Evolutionary conservation across 2,797 vertebrate species (phyloP), one percentile per base, ranked within the genome.

Genomic region (Pseudochromis fuscus): DNA sequence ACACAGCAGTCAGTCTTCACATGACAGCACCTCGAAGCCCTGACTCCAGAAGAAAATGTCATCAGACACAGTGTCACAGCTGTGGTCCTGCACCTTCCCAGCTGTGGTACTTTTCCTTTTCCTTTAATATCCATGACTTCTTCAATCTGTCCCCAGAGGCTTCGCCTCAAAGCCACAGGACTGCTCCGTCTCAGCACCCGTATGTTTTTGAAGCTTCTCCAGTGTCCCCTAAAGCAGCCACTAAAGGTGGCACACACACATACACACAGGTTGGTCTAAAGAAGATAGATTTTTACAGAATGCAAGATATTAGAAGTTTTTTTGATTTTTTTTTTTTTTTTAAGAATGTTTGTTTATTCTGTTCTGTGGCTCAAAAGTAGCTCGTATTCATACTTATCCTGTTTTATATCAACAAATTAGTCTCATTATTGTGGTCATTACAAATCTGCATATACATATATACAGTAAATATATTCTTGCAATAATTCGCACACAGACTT

Each of bases 141-240:
- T 70, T 80, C 66, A 67, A 31, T 77, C 62, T 80, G 65, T 78
- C 59, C 60, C 38, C 77, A 45, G 50, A 55, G 78, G 81, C 63
- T 71, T 50, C 53, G 65, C 63, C 55, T 79, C 63, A 8, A 5
- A 52, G 60, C 35, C 71, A 21, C 42, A 68, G 62, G 48, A 58
- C 23, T 2, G 9, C 61, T 72, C 48, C 55, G 37, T 59, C 63
- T 61, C 58, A 62, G 64, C 66, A 58, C 30, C 53, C 23, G 35
- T 38, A 30, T 78, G 57, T 6, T 57, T 59, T 64, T 27, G 52
- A 35, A 75, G 75, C 42, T 70, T 75, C 49, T 78, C 45, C 40
- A 49, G 60, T 57, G 81, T 79, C 38, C 55, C 64, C 74, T 33
- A n/a, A n/a, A 71, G 70, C 75, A 27, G 15, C 61, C 18, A 28